Base-by-base conservation (phyloP, 2,113 vertebrate genomes). In the Bettongia penicillata region DNA sequence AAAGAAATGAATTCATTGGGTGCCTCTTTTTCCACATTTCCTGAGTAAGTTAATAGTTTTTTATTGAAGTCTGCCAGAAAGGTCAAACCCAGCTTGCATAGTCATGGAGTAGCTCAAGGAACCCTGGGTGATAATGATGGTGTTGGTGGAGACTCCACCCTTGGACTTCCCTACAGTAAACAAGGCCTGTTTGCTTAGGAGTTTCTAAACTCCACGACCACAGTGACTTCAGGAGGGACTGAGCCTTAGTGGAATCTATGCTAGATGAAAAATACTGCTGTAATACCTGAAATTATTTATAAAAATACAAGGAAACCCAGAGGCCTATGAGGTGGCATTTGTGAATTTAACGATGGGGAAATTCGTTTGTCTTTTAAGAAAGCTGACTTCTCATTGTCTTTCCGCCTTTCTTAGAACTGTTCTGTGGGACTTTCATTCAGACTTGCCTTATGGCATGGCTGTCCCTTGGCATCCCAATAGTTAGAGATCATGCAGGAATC, bases 61-160 rank as follows among this genome's bases (percentile, higher is more conserved):
- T 92, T 61, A 23, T 89, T 9, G 77, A 47, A 0, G 12, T 84
- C 3, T 84, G 53, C 55, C 8, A 0, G 8, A 9, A 6, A 91
- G 52, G 89, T 12, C 57, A 51, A 47, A 10, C 11, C 5, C 0
- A 3, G 25, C 48, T 49, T 55, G 8, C 47, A 7, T 53, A 26
- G 37, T 0, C 68, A 55, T 0, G 31, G 53, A 49, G 19, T 37
- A 51, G 37, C 61, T 91, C 10, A 16, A 28, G 84, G 48, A 61
- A n/a, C 19, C 10, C 16, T 25, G 31, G 49, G 49, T 14, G 4
- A 8, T 0, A 0, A 0, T n/a, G 43, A 91, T 51, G 61, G 0
- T 48, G 0, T 3, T 37, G 50, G 53, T 23, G 0, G 3, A 23
- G 91, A 9, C 52, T n/a, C 89, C 92, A 22, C 26, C 8, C 31